These are phyloP conservation scores for Cirrhinus mrigala DNA, from an alignment of 2,797 vertebrate species.

Conservation along the genomic window DNA sequence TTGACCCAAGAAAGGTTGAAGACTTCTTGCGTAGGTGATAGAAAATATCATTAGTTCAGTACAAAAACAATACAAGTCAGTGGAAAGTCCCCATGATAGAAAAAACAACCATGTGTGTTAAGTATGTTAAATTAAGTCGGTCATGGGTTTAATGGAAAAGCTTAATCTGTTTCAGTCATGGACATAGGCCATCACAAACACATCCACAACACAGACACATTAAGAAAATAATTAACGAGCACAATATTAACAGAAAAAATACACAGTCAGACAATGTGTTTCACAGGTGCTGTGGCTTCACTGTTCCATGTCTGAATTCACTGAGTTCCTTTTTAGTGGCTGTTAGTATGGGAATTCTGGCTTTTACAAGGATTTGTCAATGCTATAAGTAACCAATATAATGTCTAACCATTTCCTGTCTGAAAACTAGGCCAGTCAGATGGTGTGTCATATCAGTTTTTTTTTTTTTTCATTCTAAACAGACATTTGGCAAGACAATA, in stretches of 20 bases:
- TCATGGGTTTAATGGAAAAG: background rate
- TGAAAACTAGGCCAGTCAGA: slow-evolving; percentile 24
- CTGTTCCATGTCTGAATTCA: slow-evolving; percentile 12
- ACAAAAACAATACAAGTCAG: background rate
- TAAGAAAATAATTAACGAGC: slow-evolving; percentile 36
- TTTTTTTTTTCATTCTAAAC: background rate
- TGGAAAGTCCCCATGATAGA: background rate
- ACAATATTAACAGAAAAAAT: slow-evolving; percentile 45
- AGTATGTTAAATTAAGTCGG: slow-evolving; percentile 13
- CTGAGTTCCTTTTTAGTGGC: background rate
- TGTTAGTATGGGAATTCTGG: slow-evolving; percentile 21
- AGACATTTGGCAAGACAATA: slow-evolving; percentile 30
- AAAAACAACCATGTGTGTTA: slow-evolving; percentile 2
- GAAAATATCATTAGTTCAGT: background rate
- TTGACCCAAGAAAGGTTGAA: background rate
- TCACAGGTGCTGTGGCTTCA: slow-evolving; percentile 50
- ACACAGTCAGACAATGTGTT: slow-evolving; percentile 46
- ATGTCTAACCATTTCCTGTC: slow-evolving; percentile 1
- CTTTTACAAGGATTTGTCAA: slow-evolving; percentile 7
- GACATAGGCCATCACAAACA: slow-evolving; percentile 45
- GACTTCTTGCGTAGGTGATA: background rate
- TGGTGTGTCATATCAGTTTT: slow-evolving; percentile 21
- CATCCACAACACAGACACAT: slow-evolving; percentile 40
- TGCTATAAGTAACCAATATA: background rate
- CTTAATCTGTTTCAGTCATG: slow-evolving; percentile 34